These are phyloP conservation scores for Pseudochirops corinnae DNA, from an alignment of 2,797 vertebrate species.

Conservation along the genomic window DNA sequence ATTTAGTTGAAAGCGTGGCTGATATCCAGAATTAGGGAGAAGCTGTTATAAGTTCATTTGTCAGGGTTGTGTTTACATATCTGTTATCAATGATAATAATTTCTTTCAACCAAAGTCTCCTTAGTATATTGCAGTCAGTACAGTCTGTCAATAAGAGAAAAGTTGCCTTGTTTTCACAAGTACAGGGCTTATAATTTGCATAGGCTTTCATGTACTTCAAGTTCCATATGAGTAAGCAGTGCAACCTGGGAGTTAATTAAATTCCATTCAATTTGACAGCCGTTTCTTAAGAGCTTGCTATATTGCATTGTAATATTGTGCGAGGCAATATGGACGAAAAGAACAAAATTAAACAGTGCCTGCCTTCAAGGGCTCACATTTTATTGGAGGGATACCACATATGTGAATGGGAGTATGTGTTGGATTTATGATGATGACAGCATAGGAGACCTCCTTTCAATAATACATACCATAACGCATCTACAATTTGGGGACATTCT, in stretches of 20 bases:
- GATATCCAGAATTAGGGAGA: slow-evolving; percentile 57
- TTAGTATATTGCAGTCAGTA: slow-evolving; percentile 67
- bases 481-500: background rate
- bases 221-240: background rate
- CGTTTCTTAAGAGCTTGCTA: background rate
- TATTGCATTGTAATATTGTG: background rate
- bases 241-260: background rate
- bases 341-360: background rate
- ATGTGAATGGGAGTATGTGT: background rate
- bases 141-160: slow-evolving; percentile 8
- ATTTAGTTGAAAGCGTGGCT: slow-evolving; percentile 72
- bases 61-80: slow-evolving; percentile 76
- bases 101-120: slow-evolving; percentile 70
- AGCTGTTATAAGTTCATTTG: slow-evolving; percentile 70
- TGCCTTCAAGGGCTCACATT: background rate
- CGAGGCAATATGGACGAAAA: background rate
- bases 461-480: background rate
- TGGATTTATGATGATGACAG: background rate
- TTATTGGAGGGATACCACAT: background rate
- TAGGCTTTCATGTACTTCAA: background rate
- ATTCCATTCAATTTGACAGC: background rate
- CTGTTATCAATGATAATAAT: slow-evolving; percentile 73
- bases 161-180: background rate
- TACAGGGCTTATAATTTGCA: background rate
- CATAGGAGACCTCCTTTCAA: background rate